These are phyloP conservation scores for Caretta caretta DNA, from an alignment of 2,113 vertebrate genomes.

Conservation along the genomic window DNA sequence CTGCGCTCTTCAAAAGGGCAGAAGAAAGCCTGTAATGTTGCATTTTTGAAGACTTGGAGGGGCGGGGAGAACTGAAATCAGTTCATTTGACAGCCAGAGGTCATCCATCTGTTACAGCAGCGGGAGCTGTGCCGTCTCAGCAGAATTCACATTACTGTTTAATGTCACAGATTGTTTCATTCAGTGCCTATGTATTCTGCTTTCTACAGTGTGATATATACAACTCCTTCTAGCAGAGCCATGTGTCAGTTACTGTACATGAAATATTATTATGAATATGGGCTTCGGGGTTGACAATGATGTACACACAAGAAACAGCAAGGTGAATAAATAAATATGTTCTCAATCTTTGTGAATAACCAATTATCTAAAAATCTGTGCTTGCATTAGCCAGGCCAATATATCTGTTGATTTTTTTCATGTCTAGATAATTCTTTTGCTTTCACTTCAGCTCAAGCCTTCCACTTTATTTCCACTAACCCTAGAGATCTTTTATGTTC, in stretches of 20 bases:
- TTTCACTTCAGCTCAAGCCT: not conserved
- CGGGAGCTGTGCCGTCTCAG: not conserved
- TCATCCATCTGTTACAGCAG: not conserved
- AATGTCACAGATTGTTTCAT: not conserved
- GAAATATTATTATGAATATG: not conserved
- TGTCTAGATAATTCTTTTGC: not conserved
- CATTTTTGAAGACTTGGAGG: not conserved
- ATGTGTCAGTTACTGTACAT: not conserved
- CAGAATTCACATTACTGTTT: not conserved
- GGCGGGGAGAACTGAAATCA: not conserved
- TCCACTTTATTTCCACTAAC: fast-evolving
- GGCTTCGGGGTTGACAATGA: not conserved
- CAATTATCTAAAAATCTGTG: not conserved
- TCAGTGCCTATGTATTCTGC: not conserved
- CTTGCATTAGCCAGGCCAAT: not conserved
- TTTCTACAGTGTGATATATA: not conserved
- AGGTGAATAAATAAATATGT: not conserved
- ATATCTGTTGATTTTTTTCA: not conserved
- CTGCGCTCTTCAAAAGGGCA: not conserved
- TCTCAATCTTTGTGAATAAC: not conserved
- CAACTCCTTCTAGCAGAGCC: not conserved
- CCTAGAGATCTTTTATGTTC: not conserved
- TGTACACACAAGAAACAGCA: not conserved
- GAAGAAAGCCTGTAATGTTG: not conserved
- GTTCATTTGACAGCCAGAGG: not conserved